Evolutionary conservation across 2,113 vertebrate species (phyloP), one percentile per base, ranked within the genome.

Genomic region (Macaca mulatta): DNA sequence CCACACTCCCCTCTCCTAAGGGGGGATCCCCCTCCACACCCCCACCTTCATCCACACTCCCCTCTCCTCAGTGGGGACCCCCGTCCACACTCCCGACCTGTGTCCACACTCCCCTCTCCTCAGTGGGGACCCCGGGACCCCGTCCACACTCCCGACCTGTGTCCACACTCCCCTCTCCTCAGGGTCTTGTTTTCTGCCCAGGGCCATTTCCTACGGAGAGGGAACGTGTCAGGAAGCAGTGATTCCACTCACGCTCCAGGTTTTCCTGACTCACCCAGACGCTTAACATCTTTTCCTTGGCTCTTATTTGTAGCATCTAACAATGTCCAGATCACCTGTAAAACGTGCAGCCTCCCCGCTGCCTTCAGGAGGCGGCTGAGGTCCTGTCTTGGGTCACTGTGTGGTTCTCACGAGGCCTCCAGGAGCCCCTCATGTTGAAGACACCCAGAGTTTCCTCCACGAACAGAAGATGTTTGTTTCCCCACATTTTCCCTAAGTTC

Each of bases 61-160:
- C 52, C 52, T 75, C 40, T 38, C 23, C 48, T 50, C 48, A 50
- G 12, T 43, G 27, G 25, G 35, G 14, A 13, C 30, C 38, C 38
- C 38, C 38, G 38, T 38, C 48, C 48, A 48, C 48, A 48, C 11
- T 0, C 48, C 48, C 11, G 0, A 48, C 48, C 9, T 48, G 2
- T 40, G 40, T 48, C 48, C 48, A 3, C 0, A 12, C 48, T 48
- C 48, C 48, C 48, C 48, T 48, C 48, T 48, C 48, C 48, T 50
- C 48, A 50, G 12, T 43, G 27, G 25, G 35, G 14, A 13, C 30
- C 25, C 8, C 20, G 17, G 35, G 14, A 13, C 30, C 25, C 8
- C 20, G 32, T 11, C 13, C 45, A 8, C 11, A 43, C 1, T 11
- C 23, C 20, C 8, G 0, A 67, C 5, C 0, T 67, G 5, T 5